Base-by-base conservation (phyloP, 1,140 invertebrate species). In the Drosophila obscura region DNA sequence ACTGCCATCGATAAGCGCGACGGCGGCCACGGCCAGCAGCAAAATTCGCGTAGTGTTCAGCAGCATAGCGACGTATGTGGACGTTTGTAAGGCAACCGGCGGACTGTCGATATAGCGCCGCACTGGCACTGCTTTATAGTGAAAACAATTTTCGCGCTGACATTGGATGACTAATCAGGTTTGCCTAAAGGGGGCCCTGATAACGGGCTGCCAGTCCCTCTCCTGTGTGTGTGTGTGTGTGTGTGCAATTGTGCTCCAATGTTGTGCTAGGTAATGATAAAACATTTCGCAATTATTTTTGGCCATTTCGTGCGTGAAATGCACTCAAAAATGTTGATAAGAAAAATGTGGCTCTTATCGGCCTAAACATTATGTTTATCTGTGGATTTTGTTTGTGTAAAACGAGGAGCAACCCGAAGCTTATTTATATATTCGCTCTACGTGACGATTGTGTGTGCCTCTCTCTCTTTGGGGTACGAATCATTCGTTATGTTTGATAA, bases 231-330 rank as follows among this genome's bases (percentile, higher is more conserved):
- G 19, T 19, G 19, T 19, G 19, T 16, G 0, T 0, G 16, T 0
- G 16, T 1, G 26, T 26, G 26, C 1, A 5, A 26, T 26, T 28
- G 28, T 8, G 28, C 28, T 9, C 28, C 8, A 9, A 9, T 31
- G 59, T 65, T 50, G 59, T 64, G 63, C n/a, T 49, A 66, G 59
- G 24, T 50, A 64, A 22, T 41, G 43, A 26, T 28, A 43, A 16
- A 1, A 9, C 9, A 59, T 59, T 59, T 59, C 57, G 57, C 45
- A 52, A 59, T 16, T 5, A 4, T 9, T 35, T 28, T 31, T 26
- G 46, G 0, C 4, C 35, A 39, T 39, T 39, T 39, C 35, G 35
- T 31, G 8, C 0, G 3, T 0, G 8, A 8, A 31, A 31, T 31
- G 8, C 31, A 31, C 31, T 8, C 31, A 8, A 31, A 31, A 31